Conservation (phyloP, 2,113 vertebrate species). For the Charina bottae region DNA sequence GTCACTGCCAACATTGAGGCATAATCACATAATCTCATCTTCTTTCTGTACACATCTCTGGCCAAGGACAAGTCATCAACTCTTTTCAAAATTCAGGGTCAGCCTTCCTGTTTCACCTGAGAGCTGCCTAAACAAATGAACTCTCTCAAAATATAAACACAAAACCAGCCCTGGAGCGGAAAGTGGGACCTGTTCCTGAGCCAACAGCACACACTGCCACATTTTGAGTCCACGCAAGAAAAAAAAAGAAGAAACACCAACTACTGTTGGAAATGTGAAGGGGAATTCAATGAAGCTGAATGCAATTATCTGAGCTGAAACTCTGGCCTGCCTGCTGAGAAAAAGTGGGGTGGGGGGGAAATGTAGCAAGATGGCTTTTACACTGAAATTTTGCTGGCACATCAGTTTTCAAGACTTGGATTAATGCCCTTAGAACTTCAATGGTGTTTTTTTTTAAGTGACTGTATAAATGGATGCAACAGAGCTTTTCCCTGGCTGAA, state of each 20-base stretch:
- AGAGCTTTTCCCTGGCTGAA: constrained; percentile 10
- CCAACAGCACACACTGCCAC: neutral
- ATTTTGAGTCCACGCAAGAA: neutral
- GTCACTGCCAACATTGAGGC: neutral
- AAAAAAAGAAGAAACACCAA: neutral
- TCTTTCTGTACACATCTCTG: neutral
- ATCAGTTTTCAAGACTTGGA: neutral
- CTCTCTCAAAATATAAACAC: neutral
- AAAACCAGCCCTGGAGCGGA: constrained; percentile 27
- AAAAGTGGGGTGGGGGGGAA: neutral
- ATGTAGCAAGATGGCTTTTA: constrained; percentile 27
- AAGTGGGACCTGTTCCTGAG: constrained; percentile 16
- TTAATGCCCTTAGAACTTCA: constrained; percentile 1
- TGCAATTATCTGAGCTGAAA: constrained; percentile 31
- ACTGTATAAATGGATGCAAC: neutral
- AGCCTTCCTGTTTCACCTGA: neutral
- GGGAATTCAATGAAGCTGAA: constrained; percentile 22
- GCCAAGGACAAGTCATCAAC: neutral
- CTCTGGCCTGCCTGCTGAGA: constrained; percentile 16
- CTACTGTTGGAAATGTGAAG: constrained; percentile 5
- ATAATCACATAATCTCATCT: neutral
- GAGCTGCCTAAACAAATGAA: constrained; percentile 1
- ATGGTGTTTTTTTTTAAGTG: neutral
- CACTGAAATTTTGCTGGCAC: constrained; percentile 30
- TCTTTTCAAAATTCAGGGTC: neutral